Conservation (phyloP, 2,888 invertebrate genomes). For the Amaurobius ferox region DNA sequence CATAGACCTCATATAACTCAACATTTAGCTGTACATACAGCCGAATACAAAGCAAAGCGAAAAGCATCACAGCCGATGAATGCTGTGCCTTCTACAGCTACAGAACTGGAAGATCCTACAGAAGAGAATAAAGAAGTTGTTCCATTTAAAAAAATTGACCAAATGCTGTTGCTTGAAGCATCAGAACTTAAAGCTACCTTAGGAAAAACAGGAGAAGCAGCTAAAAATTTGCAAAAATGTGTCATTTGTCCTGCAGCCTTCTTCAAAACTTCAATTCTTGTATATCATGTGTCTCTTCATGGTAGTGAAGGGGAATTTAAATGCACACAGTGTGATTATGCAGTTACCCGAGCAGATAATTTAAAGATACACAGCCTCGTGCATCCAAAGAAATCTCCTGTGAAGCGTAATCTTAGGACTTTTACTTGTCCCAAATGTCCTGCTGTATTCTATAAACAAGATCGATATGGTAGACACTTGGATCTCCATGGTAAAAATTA, state of each 20-base stretch:
- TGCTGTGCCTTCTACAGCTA: not conserved
- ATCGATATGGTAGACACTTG: conserved; percentile 89
- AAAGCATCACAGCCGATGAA: conserved; percentile 36
- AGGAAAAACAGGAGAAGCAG: conserved; percentile 47
- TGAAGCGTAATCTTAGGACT: conserved; percentile 24
- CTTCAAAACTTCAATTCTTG: conserved; percentile 84
- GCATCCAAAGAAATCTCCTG: conserved; percentile 90
- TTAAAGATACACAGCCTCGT: conserved; percentile 82
- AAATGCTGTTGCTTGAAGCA: conserved; percentile 72
- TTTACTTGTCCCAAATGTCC: conserved; percentile 86
- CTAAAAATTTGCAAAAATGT: conserved; percentile 76
- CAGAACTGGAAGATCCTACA: not conserved
- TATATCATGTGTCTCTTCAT: conserved; percentile 84
- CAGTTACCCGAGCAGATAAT: conserved; percentile 84
- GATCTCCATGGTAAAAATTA: conserved; percentile 90
- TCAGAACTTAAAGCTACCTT: conserved; percentile 64
- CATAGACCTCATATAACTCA: conserved; percentile 77
- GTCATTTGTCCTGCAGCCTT: conserved; percentile 85
- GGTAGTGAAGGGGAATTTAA: conserved; percentile 83
- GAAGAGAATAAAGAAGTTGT: not conserved
- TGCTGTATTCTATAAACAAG: conserved; percentile 89
- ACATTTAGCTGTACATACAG: conserved; percentile 77
- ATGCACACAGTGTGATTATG: conserved; percentile 85
- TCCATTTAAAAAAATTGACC: conserved; percentile 58
- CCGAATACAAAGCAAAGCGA: conserved; percentile 73